A percentile compares a stretch with the other conserved stretches of the same genome.
These are phyloP conservation scores for Epirrhoe alternata DNA, from an alignment of 2,888 invertebrate genomes.

Conservation along the genomic window DNA sequence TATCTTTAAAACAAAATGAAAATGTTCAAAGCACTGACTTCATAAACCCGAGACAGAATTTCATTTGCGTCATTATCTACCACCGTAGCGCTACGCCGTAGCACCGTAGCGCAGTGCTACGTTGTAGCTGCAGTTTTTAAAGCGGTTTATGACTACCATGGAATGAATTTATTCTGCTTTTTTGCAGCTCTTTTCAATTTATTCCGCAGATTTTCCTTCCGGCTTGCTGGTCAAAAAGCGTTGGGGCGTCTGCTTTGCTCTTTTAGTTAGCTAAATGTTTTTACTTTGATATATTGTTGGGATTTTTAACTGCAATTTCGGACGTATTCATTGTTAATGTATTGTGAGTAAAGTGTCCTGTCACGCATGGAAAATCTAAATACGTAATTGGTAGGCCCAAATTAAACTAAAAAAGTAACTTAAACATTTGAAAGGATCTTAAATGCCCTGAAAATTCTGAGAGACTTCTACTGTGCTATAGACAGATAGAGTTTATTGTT, in stretches of 20 bases:
- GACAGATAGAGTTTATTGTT: too few relatives aligned
- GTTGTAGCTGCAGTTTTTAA: constrained; percentile 28
- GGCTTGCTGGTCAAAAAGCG: constrained; percentile 22
- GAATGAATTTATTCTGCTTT: constrained; percentile 20
- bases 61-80: constrained; percentile 16
- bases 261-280: constrained; percentile 11
- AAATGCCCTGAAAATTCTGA: too few relatives aligned
- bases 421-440: too few relatives aligned
- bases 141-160: constrained; percentile 21
- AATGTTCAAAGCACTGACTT: background rate
- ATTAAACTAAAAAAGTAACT: too few relatives aligned
- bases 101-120: constrained; percentile 32
- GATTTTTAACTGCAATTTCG: constrained; percentile 5
- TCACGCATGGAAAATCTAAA: too few relatives aligned
- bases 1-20: background rate
- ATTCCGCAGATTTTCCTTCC: constrained; percentile 28
- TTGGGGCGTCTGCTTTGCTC: background rate
- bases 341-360: background rate
- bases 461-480: too few relatives aligned
- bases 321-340: constrained; percentile 3
- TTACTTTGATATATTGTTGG: constrained; percentile 20
- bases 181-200: constrained; percentile 18
- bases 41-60: background rate
- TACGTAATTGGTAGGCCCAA: too few relatives aligned
- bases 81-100: constrained; percentile 28